Percentiles rank a stretch among this genome's conserved stretches.
phyloP scores from a whole-genome alignment of 2,888 invertebrate genomes.

The Bellardia bayeri region DNA sequence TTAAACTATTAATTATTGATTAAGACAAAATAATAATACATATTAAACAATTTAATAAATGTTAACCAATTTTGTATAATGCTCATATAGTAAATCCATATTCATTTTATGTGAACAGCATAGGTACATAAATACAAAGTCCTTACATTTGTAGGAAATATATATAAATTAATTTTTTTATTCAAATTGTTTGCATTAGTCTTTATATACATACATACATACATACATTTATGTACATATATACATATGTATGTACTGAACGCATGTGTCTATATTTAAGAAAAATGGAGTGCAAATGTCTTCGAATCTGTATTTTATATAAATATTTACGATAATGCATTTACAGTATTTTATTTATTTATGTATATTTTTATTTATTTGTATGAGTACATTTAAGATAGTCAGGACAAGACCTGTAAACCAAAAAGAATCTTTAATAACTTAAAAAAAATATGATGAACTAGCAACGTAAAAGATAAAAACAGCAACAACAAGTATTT shows the following conservation, averaged over 20 bases:
- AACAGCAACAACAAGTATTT: neutral
- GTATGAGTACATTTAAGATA: neutral
- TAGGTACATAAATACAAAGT: too few relatives aligned
- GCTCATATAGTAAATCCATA: too few relatives aligned
- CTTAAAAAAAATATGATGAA: conserved; percentile 4
- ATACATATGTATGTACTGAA: neutral
- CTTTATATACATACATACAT: too few relatives aligned
- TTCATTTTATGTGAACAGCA: too few relatives aligned
- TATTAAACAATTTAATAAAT: too few relatives aligned
- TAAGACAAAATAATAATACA: too few relatives aligned
- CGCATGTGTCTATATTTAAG: neutral
- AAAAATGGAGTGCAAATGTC: neutral
- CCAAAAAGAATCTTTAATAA: neutral
- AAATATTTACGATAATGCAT: neutral
- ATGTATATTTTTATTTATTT: neutral
- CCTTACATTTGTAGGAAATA: too few relatives aligned
- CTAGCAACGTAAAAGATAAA: neutral
- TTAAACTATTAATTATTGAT: too few relatives aligned
- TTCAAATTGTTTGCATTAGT: too few relatives aligned
- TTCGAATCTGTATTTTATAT: neutral
- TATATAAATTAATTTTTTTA: too few relatives aligned
- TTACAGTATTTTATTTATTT: neutral
- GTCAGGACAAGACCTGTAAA: neutral
- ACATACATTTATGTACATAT: neutral
- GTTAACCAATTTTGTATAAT: too few relatives aligned